phyloP scores from a whole-genome alignment of 64 coral and sea anemone species.

The Actinia tenebrosa region DNA sequence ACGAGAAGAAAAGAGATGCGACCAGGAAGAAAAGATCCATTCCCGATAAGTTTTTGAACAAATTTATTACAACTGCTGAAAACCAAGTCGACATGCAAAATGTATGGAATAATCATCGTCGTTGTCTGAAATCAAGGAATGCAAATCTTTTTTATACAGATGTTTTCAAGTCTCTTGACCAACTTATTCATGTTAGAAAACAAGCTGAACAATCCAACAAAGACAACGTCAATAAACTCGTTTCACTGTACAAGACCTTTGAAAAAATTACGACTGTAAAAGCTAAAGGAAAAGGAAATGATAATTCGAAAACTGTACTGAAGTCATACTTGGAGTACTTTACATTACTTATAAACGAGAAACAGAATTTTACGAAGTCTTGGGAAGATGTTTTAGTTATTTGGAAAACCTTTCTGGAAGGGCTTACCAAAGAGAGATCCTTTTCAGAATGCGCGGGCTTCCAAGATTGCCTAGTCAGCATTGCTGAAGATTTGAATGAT shows the following conservation, averaged over 20 bases:
- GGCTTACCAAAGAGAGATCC: background rate
- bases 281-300: background rate
- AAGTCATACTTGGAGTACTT: background rate
- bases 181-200: background rate
- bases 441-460: background rate
- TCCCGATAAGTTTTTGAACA: background rate
- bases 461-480: background rate
- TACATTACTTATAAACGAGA: background rate
- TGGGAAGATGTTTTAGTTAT: background rate
- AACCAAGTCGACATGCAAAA: background rate
- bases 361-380: background rate
- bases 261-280: background rate
- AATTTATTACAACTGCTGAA: too few species aligned
- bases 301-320: background rate
- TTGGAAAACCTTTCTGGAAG: background rate
- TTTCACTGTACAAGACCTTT: background rate
- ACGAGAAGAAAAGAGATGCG: background rate
- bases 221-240: background rate
- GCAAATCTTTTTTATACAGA: conserved; percentile 1
- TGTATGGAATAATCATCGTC: background rate
- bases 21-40: background rate
- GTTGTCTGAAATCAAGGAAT: background rate
- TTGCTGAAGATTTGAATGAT: background rate
- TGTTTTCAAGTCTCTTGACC: background rate
- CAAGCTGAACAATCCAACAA: background rate